Evolutionary conservation across 2,888 invertebrate species (phyloP).

Genomic region (Siphlonurus alternatus): DNA sequence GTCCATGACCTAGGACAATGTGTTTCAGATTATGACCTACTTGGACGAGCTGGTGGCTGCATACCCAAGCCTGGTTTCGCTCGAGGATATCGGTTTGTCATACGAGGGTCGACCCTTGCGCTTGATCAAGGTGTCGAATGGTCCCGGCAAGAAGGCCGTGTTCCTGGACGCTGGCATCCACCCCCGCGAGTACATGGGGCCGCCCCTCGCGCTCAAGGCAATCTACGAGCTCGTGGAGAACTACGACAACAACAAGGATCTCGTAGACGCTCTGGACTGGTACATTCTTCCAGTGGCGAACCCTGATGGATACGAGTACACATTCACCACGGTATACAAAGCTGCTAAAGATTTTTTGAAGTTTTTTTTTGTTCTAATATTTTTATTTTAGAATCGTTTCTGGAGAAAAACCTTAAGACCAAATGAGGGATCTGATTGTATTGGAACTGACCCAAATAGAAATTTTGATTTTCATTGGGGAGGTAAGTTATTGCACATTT

Average conservation of each 20-base stretch:
- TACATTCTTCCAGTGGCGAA: constrained; percentile 27
- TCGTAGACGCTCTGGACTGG: constrained; percentile 26
- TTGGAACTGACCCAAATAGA: constrained; percentile 20
- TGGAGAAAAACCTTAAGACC: constrained; percentile 28
- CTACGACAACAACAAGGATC: not conserved
- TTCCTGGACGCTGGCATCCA: constrained; percentile 30
- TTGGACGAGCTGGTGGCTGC: constrained; percentile 17
- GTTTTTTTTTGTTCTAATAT: not conserved
- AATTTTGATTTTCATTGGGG: constrained; percentile 27
- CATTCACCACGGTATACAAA: constrained; percentile 11
- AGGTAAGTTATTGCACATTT: not conserved
- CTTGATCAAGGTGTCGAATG: constrained; percentile 21
- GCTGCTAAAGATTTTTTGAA: not conserved
- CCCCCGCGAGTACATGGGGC: constrained; percentile 24
- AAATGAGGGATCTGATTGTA: constrained; percentile 12
- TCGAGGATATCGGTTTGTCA: constrained; percentile 19
- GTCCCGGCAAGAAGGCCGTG: constrained; percentile 24
- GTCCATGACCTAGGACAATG: too few species aligned
- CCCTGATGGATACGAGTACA: constrained; percentile 28
- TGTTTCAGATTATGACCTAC: constrained; percentile 17
- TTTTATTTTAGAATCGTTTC: constrained; percentile 23
- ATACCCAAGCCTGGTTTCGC: not conserved
- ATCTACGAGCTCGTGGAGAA: not conserved
- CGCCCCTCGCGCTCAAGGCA: constrained; percentile 1
- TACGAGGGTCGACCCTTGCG: constrained; percentile 20